Evolutionary conservation across 2,888 invertebrate genomes (phyloP).

Genomic region (Athripsodes cinereus): DNA sequence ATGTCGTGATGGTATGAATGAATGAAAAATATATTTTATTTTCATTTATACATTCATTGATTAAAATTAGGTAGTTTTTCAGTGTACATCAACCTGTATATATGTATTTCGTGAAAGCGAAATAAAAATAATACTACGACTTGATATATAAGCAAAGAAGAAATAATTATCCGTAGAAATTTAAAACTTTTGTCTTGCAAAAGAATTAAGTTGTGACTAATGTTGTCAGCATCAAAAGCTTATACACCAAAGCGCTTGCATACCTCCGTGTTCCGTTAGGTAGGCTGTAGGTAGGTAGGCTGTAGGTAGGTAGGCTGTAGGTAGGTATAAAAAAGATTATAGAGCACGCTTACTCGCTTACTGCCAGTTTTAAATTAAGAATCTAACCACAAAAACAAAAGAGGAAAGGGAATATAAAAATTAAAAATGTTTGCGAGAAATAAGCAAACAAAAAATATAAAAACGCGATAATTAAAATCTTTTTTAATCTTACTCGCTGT

Average conservation of each 20-base stretch:
- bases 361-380: not conserved
- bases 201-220: not conserved
- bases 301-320: no score
- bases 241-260: not conserved
- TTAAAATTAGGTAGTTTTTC: no score
- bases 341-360: not conserved
- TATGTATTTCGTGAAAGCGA: no score
- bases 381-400: slow-evolving; percentile 1
- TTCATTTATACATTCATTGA: no score
- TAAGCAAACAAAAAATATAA: not conserved
- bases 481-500: slow-evolving; percentile 1
- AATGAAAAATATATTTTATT: no score
- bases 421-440: not conserved
- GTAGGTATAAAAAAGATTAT: no score
- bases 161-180: slow-evolving; percentile 1
- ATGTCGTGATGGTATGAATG: no score
- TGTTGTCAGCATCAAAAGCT: not conserved
- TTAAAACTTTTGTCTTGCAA: slow-evolving; percentile 1
- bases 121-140: no score
- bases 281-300: no score
- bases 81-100: no score
- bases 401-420: not conserved
- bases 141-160: not conserved
- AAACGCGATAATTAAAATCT: slow-evolving; percentile 6
- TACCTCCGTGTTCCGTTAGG: no score